Evolutionary conservation across 2,888 invertebrate genomes (phyloP), one percentile per base, ranked within the genome.

Genomic region (Nephrotoma guestfalica): DNA sequence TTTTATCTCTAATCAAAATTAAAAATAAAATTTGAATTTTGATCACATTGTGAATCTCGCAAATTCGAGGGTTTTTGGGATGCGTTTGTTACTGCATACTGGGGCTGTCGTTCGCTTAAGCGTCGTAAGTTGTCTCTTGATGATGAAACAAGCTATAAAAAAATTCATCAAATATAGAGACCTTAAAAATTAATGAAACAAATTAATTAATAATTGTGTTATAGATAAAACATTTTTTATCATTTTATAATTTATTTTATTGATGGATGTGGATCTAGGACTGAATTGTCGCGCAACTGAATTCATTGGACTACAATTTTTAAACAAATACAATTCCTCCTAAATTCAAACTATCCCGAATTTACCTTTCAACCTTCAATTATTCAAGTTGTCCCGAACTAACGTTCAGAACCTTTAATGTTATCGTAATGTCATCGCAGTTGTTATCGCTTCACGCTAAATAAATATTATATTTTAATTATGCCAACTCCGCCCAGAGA

Each of bases 21-120:
- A 86, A 86, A 86, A 57, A 71, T 71, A 71, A 42, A 71, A 57
- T n/a, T 86, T 45, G 30, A 47, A 18, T n/a, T 86, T 86, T 86
- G 42, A 85, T 43, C 42, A 43, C 43, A 43, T 85, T 85, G 43
- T 87, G 88, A 87, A 88, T 88, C 87, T 88, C 89, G 88, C 89
- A 88, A 89, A 89, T 88, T 89, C 90, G 91, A 91, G 91, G 91
- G 90, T 89, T 90, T 91, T 90, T 91, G 91, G 91, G 90, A 91
- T 89, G 90, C 90, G 89, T 90, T 91, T 89, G 90, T 91, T 89
- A 89, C 90, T 87, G 89, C 91, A 88, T 91, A 91, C 90, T 91
- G 91, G 91, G 91, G 91, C 89, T 91, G 91, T 89, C 91, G 91
- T 89, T 89, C 90, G 88, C 89, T 91, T 88, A 90, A 90, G 86